A percentile compares a stretch with the other conserved stretches of the same genome.
Conservation (phyloP, 2,797 vertebrate genomes). For the Chloroceryle amazona region DNA sequence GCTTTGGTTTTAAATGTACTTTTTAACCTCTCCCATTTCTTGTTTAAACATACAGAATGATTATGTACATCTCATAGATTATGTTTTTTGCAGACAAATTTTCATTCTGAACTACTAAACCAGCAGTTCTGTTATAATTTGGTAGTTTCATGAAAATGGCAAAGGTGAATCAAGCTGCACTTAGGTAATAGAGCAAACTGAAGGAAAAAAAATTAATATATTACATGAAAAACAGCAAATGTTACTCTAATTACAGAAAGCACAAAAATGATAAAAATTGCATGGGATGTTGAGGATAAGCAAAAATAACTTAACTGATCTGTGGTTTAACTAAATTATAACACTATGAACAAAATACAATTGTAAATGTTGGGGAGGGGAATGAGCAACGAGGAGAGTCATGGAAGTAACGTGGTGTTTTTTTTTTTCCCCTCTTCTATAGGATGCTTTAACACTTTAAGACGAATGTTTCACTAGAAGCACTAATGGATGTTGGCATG, state of each 20-base stretch:
- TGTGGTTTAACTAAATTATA: not conserved
- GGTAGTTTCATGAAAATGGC: not conserved
- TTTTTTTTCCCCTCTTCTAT: not conserved
- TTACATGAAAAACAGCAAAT: not conserved
- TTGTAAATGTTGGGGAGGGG: not conserved
- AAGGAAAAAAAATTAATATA: not conserved
- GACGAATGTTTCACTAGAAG: constrained; percentile 62
- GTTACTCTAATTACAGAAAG: not conserved
- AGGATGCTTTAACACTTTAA: constrained; percentile 80
- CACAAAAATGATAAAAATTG: not conserved
- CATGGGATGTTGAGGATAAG: not conserved
- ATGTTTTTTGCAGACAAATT: not conserved
- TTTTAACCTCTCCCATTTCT: not conserved
- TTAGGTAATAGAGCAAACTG: not conserved
- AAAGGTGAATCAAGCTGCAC: not conserved
- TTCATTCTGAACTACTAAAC: not conserved
- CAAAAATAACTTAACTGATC: not conserved
- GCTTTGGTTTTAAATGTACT: not conserved
- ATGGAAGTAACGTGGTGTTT: not conserved
- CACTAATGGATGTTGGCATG: constrained; percentile 81
- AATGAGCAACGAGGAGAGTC: not conserved
- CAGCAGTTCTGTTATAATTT: not conserved
- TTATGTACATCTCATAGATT: not conserved
- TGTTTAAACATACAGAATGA: not conserved
- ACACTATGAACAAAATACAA: not conserved